phyloP scores from a whole-genome alignment of 2,888 invertebrate species.

The Allygus modestus region DNA sequence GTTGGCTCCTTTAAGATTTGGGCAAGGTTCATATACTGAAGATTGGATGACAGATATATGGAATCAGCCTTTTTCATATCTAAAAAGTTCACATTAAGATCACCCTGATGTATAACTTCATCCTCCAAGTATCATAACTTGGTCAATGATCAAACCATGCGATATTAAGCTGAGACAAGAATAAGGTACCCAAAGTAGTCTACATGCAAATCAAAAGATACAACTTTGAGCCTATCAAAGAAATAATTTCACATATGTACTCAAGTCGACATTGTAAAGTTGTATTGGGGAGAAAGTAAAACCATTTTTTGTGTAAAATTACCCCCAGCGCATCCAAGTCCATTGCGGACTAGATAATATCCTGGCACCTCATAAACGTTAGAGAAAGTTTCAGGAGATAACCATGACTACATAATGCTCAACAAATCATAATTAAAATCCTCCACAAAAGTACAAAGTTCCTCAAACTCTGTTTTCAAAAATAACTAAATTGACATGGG shows the following conservation, averaged over 20 bases:
- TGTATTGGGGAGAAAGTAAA: neutral
- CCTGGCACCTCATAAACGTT: neutral
- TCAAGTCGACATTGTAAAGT: neutral
- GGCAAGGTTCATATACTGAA: neutral
- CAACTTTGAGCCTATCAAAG: neutral
- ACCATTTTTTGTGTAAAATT: neutral
- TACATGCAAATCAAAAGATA: slow-evolving; percentile 10
- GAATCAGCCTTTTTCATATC: neutral
- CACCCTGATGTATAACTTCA: slow-evolving; percentile 4
- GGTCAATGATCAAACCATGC: slow-evolving; percentile 14
- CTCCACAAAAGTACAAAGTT: slow-evolving; percentile 9
- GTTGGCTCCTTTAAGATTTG: slow-evolving; percentile 11
- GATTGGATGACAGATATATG: slow-evolving; percentile 3
- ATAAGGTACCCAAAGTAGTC: neutral
- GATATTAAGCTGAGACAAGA: neutral
- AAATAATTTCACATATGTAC: neutral
- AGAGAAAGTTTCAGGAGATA: neutral
- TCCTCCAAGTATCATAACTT: neutral
- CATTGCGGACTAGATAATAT: neutral
- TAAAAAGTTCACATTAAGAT: neutral
- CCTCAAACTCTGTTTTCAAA: slow-evolving; percentile 12
- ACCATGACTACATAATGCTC: slow-evolving; percentile 3
- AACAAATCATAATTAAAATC: slow-evolving; percentile 21
- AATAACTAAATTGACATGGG: slow-evolving; percentile 5
- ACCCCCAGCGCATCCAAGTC: slow-evolving; percentile 1